A percentile compares a stretch with the other conserved stretches of the same genome.
Evolutionary conservation across 2,113 vertebrate genomes (phyloP).

Genomic region (Sphaerodactylus townsendi): DNA sequence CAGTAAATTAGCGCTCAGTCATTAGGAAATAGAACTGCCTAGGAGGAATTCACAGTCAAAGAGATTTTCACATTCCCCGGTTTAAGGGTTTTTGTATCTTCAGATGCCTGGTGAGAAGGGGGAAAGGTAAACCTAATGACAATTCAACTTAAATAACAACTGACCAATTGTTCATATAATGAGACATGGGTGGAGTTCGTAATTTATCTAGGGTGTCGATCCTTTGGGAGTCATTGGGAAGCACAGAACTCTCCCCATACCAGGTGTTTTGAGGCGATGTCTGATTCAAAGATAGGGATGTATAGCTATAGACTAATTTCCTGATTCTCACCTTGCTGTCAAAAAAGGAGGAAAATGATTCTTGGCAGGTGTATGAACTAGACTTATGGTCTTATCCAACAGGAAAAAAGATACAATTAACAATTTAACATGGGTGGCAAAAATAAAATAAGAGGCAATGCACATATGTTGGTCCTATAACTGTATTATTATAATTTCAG

Average conservation of each 20-base stretch:
- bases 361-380: not conserved
- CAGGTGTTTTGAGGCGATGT: not conserved
- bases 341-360: not conserved
- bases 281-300: not conserved
- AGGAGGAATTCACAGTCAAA: not conserved
- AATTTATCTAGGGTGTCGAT: not conserved
- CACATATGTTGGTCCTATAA: not conserved
- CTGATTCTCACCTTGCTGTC: not conserved
- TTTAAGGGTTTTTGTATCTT: conserved; percentile 17
- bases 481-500: not conserved
- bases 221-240: not conserved
- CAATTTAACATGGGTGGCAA: not conserved
- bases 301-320: not conserved
- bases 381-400: not conserved
- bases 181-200: not conserved
- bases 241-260: not conserved
- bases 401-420: not conserved
- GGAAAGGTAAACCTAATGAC: not conserved
- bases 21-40: conserved; percentile 5
- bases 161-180: not conserved
- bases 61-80: not conserved
- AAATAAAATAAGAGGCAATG: not conserved
- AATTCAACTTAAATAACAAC: conserved; percentile 50
- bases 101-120: not conserved
- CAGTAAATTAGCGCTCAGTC: conserved; percentile 7